A percentile compares a stretch with the other conserved stretches of the same genome.
phyloP scores from a whole-genome alignment of 2,797 vertebrate genomes.

The Leptatherina wallacei region DNA sequence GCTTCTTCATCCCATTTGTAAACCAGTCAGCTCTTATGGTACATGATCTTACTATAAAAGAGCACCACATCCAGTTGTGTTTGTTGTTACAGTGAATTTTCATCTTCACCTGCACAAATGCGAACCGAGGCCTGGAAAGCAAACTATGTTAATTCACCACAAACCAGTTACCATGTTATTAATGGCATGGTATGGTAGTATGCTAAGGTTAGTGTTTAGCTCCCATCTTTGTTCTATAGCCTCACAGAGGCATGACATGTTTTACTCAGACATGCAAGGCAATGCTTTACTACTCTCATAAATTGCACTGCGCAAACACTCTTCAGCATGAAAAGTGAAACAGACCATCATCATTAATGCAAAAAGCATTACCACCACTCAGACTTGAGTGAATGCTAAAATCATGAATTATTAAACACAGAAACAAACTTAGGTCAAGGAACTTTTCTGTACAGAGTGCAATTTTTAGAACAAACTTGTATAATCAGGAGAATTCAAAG shows the following conservation, averaged over 20 bases:
- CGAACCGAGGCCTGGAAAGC: background rate
- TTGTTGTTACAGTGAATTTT: background rate
- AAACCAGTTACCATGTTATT: background rate
- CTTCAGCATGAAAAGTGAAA: conserved; percentile 21
- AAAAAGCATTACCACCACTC: conserved; percentile 56
- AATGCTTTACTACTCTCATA: conserved; percentile 16
- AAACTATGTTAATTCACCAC: background rate
- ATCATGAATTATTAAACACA: conserved; percentile 54
- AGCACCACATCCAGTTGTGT: background rate
- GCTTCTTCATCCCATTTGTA: background rate
- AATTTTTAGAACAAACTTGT: conserved; percentile 34
- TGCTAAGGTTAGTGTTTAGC: background rate
- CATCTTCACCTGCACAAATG: background rate
- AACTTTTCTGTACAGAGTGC: conserved; percentile 43
- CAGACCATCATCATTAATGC: conserved; percentile 61
- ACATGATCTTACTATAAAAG: background rate
- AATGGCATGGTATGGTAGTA: background rate
- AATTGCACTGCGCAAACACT: conserved; percentile 17
- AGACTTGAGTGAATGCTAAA: conserved; percentile 47
- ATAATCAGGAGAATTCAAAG: background rate
- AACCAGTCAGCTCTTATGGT: background rate
- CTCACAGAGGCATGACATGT: background rate
- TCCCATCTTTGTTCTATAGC: background rate
- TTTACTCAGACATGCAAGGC: conserved; percentile 16
- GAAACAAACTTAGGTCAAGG: conserved; percentile 50